Conservation (phyloP, 1,140 invertebrate genomes). For the Drosophila mayri region DNA sequence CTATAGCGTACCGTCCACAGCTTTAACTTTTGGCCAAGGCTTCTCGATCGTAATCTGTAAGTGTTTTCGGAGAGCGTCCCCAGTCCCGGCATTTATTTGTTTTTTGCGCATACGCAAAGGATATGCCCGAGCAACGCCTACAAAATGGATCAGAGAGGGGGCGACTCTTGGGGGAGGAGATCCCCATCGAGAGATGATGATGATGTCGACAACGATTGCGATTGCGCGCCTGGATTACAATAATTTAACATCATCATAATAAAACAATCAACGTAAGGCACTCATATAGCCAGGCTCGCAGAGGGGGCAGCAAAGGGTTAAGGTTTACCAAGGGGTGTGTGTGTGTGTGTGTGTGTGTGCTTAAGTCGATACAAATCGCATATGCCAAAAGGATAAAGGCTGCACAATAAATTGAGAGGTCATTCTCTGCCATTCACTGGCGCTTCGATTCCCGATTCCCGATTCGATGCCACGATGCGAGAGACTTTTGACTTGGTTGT, state of each 20-base stretch:
- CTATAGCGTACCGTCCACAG: constrained; percentile 4
- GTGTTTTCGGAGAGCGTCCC: constrained; percentile 44
- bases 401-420: constrained; percentile 85
- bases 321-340: neutral
- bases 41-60: constrained; percentile 82
- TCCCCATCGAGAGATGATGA: constrained; percentile 60
- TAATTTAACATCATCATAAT: constrained; percentile 85
- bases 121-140: constrained; percentile 75
- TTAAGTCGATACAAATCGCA: constrained; percentile 80
- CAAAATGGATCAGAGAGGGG: constrained; percentile 17
- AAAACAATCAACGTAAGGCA: constrained; percentile 84
- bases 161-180: constrained; percentile 14
- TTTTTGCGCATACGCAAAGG: constrained; percentile 79
- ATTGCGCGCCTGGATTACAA: constrained; percentile 84
- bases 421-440: constrained; percentile 73
- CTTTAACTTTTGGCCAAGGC: constrained; percentile 40
- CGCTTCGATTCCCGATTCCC: constrained; percentile 38
- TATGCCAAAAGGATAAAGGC: constrained; percentile 81
- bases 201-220: constrained; percentile 83
- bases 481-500: constrained; percentile 23
- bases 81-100: constrained; percentile 68
- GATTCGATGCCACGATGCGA: constrained; percentile 40
- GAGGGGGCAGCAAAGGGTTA: constrained; percentile 11
- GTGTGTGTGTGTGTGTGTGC: constrained; percentile 39
- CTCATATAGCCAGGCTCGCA: constrained; percentile 40